Conservation (phyloP, 2,113 vertebrate species). For the Plestiodon gilberti region DNA sequence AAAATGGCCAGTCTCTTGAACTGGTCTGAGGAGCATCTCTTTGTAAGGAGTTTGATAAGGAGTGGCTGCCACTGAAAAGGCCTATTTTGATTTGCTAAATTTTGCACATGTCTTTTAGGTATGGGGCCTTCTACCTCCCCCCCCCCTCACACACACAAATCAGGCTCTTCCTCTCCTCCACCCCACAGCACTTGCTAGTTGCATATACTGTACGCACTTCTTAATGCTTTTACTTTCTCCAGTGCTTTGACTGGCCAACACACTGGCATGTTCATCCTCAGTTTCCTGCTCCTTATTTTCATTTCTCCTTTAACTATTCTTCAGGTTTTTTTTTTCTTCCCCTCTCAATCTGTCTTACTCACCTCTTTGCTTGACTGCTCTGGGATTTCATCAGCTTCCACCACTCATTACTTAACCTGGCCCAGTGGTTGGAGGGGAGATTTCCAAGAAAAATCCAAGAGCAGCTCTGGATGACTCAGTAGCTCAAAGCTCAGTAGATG, state of each 20-base stretch:
- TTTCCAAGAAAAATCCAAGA: background rate
- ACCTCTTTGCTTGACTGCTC: background rate
- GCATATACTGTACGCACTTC: background rate
- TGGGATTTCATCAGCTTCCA: constrained; percentile 18
- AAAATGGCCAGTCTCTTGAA: background rate
- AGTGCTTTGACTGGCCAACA: background rate
- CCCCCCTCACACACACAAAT: background rate
- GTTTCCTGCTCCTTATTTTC: background rate
- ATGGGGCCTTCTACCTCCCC: background rate
- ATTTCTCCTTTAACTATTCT: background rate
- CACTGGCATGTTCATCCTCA: background rate
- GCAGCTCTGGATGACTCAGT: background rate
- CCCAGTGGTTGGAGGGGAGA: background rate
- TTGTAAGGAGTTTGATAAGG: background rate
- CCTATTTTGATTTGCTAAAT: no score
- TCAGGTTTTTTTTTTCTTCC: background rate
- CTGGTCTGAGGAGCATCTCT: background rate
- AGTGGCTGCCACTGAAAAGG: background rate
- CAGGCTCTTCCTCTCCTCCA: background rate
- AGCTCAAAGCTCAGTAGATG: background rate
- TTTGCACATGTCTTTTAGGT: no score
- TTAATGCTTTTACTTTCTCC: background rate
- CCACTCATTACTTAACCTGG: constrained; percentile 21
- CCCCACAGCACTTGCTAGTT: background rate
- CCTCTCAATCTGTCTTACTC: background rate